Conservation (phyloP, 1,140 invertebrate genomes). For the Tenebrio molitor region DNA sequence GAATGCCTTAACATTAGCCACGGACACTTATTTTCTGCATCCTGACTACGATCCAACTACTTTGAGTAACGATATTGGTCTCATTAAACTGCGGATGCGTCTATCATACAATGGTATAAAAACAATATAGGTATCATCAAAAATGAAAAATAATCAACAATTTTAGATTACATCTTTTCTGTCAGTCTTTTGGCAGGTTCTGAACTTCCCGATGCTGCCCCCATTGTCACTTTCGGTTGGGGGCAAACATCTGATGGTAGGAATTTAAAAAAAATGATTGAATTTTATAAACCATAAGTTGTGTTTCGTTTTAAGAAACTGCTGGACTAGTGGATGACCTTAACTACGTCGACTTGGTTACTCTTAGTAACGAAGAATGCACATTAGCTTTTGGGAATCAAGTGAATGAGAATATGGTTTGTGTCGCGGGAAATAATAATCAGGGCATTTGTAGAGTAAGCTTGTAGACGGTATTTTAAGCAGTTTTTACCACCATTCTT, state of each 20-base stretch:
- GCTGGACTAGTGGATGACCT: not conserved
- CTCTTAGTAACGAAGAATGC: slow-evolving; percentile 11
- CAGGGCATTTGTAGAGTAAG: not conserved
- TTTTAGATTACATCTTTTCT: slow-evolving; percentile 11
- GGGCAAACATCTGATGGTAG: slow-evolving; percentile 9
- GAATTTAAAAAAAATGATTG: not conserved
- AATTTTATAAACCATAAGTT: not conserved
- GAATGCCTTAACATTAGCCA: not conserved
- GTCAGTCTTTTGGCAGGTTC: not conserved
- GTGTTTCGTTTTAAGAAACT: not conserved
- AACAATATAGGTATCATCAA: not conserved
- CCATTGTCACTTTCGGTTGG: not conserved
- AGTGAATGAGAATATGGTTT: not conserved
- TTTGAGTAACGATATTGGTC: not conserved
- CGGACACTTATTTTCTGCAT: slow-evolving; percentile 1
- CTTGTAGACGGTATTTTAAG: too few species aligned
- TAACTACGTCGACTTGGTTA: not conserved
- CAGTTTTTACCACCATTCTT: too few species aligned
- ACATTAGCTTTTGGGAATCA: not conserved
- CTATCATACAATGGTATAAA: not conserved
- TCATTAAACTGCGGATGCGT: not conserved
- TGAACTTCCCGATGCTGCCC: not conserved
- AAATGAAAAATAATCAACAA: not conserved
- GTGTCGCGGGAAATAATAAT: not conserved
- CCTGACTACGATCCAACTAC: slow-evolving; percentile 8